Conservation (phyloP, 2,797 vertebrate genomes). For the Rhodeus uyekii region DNA sequence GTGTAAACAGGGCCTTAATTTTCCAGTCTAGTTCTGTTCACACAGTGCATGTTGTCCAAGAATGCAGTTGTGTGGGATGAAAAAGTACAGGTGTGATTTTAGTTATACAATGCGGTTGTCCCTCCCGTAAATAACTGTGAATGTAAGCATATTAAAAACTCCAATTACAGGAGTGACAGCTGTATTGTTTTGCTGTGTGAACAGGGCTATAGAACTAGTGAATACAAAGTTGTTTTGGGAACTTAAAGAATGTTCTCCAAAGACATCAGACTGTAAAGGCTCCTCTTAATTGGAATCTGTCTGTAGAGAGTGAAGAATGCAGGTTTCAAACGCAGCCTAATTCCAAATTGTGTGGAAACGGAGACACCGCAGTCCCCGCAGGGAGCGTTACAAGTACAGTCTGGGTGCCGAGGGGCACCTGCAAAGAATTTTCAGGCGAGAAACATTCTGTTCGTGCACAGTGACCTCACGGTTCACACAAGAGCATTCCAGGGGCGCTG, state of each 20-base stretch:
- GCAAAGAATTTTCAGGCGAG: constrained; percentile 63
- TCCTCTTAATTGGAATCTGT: neutral
- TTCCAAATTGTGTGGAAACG: constrained; percentile 52
- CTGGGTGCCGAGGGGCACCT: constrained; percentile 62
- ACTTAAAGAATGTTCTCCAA: neutral
- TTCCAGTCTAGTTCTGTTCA: neutral
- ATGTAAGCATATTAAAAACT: neutral
- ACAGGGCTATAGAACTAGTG: neutral
- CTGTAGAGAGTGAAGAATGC: neutral
- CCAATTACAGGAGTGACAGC: neutral
- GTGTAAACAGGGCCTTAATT: no score
- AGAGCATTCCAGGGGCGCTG: constrained; percentile 64
- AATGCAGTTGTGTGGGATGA: neutral
- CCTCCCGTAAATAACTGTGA: neutral
- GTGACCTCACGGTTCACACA: constrained; percentile 64
- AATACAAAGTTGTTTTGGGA: neutral
- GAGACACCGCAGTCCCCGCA: constrained; percentile 36
- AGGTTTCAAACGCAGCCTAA: neutral
- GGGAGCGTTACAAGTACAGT: constrained; percentile 60
- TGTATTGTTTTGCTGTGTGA: neutral
- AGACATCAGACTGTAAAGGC: neutral
- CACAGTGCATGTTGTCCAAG: neutral
- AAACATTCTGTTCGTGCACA: constrained; percentile 62
- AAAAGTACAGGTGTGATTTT: neutral
- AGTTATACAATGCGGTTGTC: neutral